Evolutionary conservation across 2,797 vertebrate species (phyloP), one percentile per base, ranked within the genome.

Genomic region (Pangasius djambal): DNA sequence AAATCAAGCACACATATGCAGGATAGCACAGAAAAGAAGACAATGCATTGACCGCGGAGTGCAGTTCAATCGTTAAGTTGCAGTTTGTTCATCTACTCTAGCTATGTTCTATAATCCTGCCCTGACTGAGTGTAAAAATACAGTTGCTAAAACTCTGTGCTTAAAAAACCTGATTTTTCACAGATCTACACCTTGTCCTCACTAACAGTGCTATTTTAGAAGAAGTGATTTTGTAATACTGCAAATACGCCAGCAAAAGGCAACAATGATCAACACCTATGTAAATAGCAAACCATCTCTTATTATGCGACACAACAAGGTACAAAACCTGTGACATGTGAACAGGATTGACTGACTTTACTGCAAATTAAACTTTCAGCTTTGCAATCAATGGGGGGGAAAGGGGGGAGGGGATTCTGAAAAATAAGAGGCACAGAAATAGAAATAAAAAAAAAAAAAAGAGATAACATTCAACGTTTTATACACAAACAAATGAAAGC

Each of bases 21-120:
- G 57, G 37, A 83, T 31, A 87, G 82, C 74, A 79, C 20, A 65
- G 81, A 89, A 92, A 91, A 93, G 83, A 57, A 91, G 85, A 92
- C 93, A 94, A 50, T 87, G 89, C 92, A 44, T 44, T 44, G 55
- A 57, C 55, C 18, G 16, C 37, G 78, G 78, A 57, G 31, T 20
- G 81, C 81, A 63, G 25, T 44, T 25, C 57, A 63, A 63, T 44
- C 59, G 6, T 31, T 79, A 82, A 61, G 15, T 25, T 55, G n/a
- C 40, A 61, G 55, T 61, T 61, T 61, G 10, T 40, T 82, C 20
- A 61, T 79, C 50, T 57, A 18, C n/a, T 55, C n/a, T 1, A 61
- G 57, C 4, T 61, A 82, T 25, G 18, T 34, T 28, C 20, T 61
- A 59, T 2, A 34, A 55, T 59, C 31, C 9, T 61, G 79, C 57